Conservation (phyloP, 2,888 invertebrate genomes). For the Xestia sexstrigata region DNA sequence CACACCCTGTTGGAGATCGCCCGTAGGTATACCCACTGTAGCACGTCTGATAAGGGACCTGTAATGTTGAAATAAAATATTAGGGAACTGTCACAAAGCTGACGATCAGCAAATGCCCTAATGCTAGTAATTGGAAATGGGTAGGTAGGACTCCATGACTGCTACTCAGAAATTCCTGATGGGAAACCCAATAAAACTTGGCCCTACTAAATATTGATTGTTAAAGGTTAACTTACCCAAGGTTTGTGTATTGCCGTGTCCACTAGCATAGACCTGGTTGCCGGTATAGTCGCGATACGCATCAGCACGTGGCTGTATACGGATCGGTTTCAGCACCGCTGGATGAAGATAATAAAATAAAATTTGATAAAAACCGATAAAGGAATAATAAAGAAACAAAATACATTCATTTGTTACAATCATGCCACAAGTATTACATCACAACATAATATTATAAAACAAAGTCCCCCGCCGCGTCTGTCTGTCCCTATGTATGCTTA, state of each 20-base stretch:
- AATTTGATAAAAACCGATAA: background rate
- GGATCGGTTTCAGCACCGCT: slow-evolving; percentile 23
- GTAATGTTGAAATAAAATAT: background rate
- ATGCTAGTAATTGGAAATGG: too few relatives aligned
- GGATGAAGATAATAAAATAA: background rate
- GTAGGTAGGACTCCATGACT: too few relatives aligned
- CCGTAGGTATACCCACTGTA: slow-evolving; percentile 84
- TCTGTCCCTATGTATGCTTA: too few relatives aligned
- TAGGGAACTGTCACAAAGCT: background rate
- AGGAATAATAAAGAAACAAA: too few relatives aligned
- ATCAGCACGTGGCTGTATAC: slow-evolving; percentile 16
- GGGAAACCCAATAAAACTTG: too few relatives aligned
- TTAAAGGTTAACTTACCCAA: background rate
- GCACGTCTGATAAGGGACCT: slow-evolving; percentile 74
- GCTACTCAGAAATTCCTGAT: too few relatives aligned
- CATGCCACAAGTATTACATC: too few relatives aligned
- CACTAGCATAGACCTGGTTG: slow-evolving; percentile 18
- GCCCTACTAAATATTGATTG: background rate
- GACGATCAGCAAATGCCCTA: too few relatives aligned
- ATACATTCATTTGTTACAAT: too few relatives aligned
- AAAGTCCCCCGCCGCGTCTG: too few relatives aligned
- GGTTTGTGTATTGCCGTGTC: slow-evolving; percentile 3
- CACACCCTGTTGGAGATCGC: slow-evolving; percentile 75
- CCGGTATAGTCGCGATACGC: slow-evolving; percentile 28
- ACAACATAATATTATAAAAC: too few relatives aligned